These are phyloP conservation scores for Mobula hypostoma DNA, from an alignment of 2,113 vertebrate species.

Conservation along the genomic window DNA sequence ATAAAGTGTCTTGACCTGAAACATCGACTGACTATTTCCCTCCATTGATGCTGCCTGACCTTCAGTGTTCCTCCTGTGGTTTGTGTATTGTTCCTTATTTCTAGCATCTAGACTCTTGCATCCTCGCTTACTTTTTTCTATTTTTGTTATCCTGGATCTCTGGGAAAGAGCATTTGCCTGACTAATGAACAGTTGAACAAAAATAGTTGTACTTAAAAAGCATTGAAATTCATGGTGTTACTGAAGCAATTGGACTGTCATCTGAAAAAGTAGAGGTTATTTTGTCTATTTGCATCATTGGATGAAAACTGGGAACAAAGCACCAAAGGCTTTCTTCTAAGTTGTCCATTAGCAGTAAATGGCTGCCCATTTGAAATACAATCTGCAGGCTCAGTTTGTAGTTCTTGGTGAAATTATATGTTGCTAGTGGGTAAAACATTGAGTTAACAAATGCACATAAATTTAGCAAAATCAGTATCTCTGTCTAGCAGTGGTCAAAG, in stretches of 20 bases:
- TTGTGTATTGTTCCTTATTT: no score
- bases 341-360: neutral
- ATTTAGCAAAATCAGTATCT: neutral
- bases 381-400: neutral
- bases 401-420: neutral
- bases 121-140: no score
- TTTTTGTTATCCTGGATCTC: neutral
- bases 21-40: no score
- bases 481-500: neutral
- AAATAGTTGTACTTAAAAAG: neutral
- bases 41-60: no score
- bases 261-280: neutral
- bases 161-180: neutral
- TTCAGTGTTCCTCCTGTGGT: no score
- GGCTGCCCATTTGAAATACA: no score
- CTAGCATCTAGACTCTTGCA: no score
- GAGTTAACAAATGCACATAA: neutral
- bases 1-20: no score
- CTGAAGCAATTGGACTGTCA: neutral
- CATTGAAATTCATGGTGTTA: neutral
- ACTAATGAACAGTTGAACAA: neutral
- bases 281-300: neutral
- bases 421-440: neutral
- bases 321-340: neutral
- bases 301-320: neutral